Base-by-base conservation (phyloP, 1,140 invertebrate genomes). In the Episyrphus balteatus region DNA sequence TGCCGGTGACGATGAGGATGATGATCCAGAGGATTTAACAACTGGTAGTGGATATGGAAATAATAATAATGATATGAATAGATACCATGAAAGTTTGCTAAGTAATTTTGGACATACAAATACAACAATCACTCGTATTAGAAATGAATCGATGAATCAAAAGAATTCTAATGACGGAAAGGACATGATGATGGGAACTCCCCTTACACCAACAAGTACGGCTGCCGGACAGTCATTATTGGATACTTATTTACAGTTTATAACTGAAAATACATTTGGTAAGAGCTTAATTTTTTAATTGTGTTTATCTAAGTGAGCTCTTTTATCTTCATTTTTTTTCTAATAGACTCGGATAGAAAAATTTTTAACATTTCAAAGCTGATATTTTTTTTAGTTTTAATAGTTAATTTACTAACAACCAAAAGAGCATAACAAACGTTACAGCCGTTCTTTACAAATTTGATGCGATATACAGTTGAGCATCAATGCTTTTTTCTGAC, bases 161-260 rank as follows among this genome's bases (percentile, higher is more conserved):
- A 82, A 83, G 52, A 77, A 77, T n/a, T 57, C 79, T 80, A 82
- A 49, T 42, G 71, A 72, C 13, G 6, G 8, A 15, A 62, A 66
- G 40, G 59, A 66, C 36, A n/a, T 56, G 0, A 45, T 63, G 59
- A 48, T 50, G 65, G 14, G 73, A 55, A 53, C 52, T 8, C 67
- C 70, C 26, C 50, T 71, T 45, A 48, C 69, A 3, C 62, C 55
- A 41, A 67, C 53, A 15, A 62, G 54, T 39, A 75, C 71, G 36
- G 70, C 66, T 6, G 62, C 62, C 5, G 84, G 84, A 1, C 88
- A 85, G 2, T 83, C 84, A 0, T 76, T 91, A 30, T 61, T 90
- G 15, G 86, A 90, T 62, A 88, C 86, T 2, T 90, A 89, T 59
- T 71, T 91, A 14, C 86, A 89, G 61, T 79, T 88, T 48, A 88